Conservation (phyloP, 2,797 vertebrate genomes). For the Spinibarbus caldwelli region DNA sequence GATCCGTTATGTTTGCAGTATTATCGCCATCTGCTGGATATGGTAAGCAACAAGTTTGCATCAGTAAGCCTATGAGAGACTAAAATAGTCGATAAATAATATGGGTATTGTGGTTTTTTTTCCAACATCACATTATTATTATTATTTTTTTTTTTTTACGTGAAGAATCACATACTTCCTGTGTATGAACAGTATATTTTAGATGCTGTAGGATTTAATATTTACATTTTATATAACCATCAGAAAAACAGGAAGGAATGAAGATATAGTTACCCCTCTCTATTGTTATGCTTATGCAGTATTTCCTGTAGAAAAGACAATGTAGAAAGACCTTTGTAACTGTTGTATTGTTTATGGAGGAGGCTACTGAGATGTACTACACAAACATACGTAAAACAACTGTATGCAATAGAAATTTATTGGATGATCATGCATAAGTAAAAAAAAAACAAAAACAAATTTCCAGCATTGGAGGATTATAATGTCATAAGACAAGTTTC, state of each 20-base stretch:
- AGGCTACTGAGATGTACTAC: too few species aligned
- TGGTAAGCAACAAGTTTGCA: background rate
- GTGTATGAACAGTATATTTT: background rate
- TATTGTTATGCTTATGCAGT: slow-evolving; percentile 5
- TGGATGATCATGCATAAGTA: slow-evolving; percentile 58
- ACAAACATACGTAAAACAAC: background rate
- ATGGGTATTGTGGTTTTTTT: too few species aligned
- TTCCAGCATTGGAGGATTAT: slow-evolving; percentile 28
- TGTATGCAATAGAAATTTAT: slow-evolving; percentile 64
- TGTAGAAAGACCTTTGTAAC: slow-evolving; percentile 7
- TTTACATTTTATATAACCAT: background rate
- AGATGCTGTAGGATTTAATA: background rate
- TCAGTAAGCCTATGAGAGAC: background rate
- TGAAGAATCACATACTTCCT: background rate
- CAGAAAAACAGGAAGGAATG: slow-evolving; percentile 29
- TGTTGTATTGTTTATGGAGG: background rate
- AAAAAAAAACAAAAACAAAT: too few species aligned
- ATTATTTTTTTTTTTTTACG: too few species aligned
- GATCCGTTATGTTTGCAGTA: background rate
- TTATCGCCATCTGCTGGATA: background rate
- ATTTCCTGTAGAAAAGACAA: slow-evolving; percentile 36
- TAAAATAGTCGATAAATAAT: background rate
- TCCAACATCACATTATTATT: too few species aligned
- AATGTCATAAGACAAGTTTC: slow-evolving; percentile 45
- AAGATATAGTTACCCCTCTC: background rate